Percentiles rank a stretch among this genome's conserved stretches.
phyloP scores from a whole-genome alignment of 1,140 invertebrate species.

The Cherax quadricarinatus region DNA sequence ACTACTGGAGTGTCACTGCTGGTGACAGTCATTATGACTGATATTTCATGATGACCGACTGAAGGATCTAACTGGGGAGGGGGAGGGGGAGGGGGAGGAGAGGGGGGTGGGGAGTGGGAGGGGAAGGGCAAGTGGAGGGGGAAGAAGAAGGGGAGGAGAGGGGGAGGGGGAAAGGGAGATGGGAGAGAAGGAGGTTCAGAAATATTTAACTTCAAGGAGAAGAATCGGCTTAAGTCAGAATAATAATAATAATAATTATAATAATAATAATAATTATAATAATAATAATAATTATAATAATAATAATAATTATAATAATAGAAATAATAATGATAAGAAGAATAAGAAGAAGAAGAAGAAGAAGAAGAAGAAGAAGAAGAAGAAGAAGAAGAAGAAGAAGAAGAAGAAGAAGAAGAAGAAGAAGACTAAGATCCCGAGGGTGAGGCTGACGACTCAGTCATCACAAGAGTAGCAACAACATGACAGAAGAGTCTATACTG shows the following conservation, averaged over 20 bases:
- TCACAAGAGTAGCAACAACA: no score
- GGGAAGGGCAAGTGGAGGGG: not conserved
- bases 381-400: no score
- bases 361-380: not conserved
- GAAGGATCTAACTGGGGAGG: not conserved
- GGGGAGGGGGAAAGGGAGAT: not conserved
- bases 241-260: no score
- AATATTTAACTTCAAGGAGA: no score
- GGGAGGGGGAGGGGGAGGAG: slow-evolving; percentile 18
- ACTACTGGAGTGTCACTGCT: no score
- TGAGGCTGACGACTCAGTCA: no score
- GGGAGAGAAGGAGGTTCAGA: not conserved
- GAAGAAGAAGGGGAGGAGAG: not conserved
- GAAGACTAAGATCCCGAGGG: no score
- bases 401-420: no score
- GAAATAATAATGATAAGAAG: not conserved
- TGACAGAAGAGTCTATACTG: no score
- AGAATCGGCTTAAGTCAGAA: no score
- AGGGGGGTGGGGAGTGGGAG: not conserved
- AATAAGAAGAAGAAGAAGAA: not conserved
- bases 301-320: not conserved
- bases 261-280: no score
- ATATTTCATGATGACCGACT: slow-evolving; percentile 57
- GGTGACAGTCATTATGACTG: slow-evolving; percentile 62
- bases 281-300: not conserved